Conservation (phyloP, 2,113 vertebrate species). For the Scophthalmus maximus region DNA sequence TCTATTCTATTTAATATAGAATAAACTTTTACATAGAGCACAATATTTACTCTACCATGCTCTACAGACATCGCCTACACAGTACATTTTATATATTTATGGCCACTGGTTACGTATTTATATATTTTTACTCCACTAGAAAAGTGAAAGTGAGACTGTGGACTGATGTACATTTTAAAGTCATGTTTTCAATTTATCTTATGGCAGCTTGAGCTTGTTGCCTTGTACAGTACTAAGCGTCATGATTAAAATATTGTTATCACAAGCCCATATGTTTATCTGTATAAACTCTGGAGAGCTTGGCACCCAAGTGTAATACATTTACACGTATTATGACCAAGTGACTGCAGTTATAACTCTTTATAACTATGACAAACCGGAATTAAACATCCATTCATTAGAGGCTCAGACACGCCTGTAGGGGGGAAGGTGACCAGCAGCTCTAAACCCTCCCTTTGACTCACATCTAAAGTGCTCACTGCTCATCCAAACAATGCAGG, state of each 20-base stretch:
- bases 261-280: no score
- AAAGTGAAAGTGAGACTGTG: not conserved
- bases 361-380: not conserved
- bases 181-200: not conserved
- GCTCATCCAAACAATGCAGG: constrained; percentile 31
- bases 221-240: no score
- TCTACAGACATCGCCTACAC: not conserved
- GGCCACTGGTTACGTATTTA: not conserved
- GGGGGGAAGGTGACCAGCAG: not conserved
- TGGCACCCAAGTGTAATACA: no score
- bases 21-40: not conserved
- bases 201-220: not conserved
- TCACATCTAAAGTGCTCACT: constrained; percentile 3
- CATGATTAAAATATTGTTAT: no score
- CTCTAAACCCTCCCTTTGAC: constrained; percentile 4
- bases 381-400: no score
- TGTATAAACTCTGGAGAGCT: not conserved
- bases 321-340: not conserved
- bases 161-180: not conserved
- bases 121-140: not conserved
- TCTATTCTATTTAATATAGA: not conserved
- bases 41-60: not conserved
- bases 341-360: not conserved
- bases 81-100: constrained; percentile 1
- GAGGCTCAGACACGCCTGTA: no score